Conservation (phyloP, 2,797 vertebrate species). For the Peromyscus aztecus region DNA sequence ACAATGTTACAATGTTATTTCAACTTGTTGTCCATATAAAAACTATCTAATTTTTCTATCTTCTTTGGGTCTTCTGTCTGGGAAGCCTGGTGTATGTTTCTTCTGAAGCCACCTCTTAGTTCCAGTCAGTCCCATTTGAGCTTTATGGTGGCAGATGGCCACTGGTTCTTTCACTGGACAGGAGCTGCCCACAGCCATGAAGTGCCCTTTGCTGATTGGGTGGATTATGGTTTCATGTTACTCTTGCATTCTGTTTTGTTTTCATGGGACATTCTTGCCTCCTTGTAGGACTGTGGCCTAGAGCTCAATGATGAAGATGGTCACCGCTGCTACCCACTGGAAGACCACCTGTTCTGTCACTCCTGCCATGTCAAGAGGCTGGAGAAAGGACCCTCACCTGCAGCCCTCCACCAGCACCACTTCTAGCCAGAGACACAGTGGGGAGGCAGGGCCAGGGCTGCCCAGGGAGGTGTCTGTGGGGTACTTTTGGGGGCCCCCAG, state of each 20-base stretch:
- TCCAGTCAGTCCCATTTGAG: not conserved
- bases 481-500: not conserved
- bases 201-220: not conserved
- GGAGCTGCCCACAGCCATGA: not conserved
- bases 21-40: not conserved
- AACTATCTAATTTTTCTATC: not conserved
- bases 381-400: slow-evolving; percentile 86
- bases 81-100: not conserved
- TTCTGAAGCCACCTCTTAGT: not conserved
- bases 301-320: slow-evolving; percentile 97
- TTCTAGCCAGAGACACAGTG: slow-evolving; percentile 75
- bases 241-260: not conserved
- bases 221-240: rapidly evolving
- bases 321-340: slow-evolving; percentile 96
- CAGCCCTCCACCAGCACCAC: slow-evolving; percentile 86
- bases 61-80: not conserved
- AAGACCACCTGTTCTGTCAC: slow-evolving; percentile 95
- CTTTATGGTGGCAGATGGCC: rapidly evolving
- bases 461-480: not conserved
- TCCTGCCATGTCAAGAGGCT: slow-evolving; percentile 95
- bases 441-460: rapidly evolving
- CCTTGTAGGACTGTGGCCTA: slow-evolving; percentile 94
- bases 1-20: not conserved
- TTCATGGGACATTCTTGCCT: not conserved
- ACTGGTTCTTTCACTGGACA: not conserved